Evolutionary conservation across 37 sponge, comb jelly and placozoan species (phyloP).

Genomic region (Corticium candelabrum): DNA sequence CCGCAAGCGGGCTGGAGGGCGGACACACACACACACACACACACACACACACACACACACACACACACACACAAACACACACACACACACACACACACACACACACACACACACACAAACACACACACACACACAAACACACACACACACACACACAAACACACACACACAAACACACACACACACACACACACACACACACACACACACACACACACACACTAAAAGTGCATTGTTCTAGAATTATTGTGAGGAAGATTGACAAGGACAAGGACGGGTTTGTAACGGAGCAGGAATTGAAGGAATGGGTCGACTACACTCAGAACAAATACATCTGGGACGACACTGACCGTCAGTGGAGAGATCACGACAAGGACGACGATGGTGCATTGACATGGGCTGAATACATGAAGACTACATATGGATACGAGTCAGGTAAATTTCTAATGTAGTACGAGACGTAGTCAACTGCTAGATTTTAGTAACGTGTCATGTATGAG

Average conservation of each 20-base stretch:
- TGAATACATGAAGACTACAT: conserved; percentile 29
- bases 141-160: too few species aligned
- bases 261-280: conserved; percentile 54
- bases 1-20: too few species aligned
- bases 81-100: too few species aligned
- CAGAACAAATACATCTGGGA: conserved; percentile 33
- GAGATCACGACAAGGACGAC: conserved; percentile 35
- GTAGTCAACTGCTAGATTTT: too few species aligned
- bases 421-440: conserved; percentile 13
- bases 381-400: conserved; percentile 33
- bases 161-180: too few species aligned
- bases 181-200: not conserved
- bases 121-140: too few species aligned
- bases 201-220: not conserved
- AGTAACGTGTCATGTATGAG: too few species aligned
- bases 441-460: conserved; percentile 3
- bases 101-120: too few species aligned
- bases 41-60: too few species aligned
- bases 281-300: conserved; percentile 57
- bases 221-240: not conserved
- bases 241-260: conserved; percentile 51
- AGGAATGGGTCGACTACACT: conserved; percentile 43
- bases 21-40: too few species aligned
- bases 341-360: conserved; percentile 42
- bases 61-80: too few species aligned